Evolutionary conservation across 1,140 invertebrate genomes (phyloP), one percentile per base, ranked within the genome.

Genomic region (Monomorium pharaonis): DNA sequence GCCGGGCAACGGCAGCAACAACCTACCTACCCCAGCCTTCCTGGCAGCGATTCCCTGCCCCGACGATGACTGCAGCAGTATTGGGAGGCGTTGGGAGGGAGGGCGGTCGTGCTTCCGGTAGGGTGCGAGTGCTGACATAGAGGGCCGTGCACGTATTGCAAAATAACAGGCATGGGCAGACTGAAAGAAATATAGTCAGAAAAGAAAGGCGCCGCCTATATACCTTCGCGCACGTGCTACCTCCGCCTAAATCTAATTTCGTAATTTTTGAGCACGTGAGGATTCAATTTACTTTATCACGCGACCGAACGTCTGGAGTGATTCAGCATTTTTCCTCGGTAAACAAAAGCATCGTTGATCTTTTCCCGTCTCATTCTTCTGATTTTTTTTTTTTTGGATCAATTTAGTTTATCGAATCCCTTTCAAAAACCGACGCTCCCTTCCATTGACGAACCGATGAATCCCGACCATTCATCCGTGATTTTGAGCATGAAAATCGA

Each of bases 71-170:
- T 89, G 85, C 85, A 89, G 84, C 76, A 86, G 84, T 88, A 87
- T 90, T 89, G 76, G 56, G 58, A 77, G 60, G 47, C 67, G 63
- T 49, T 16, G 70, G 16, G 49, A 74, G 58, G 33, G 54, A 72
- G 49, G 21, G 44, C 14, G 47, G 30, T 21, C 65, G 76, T 67
- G 86, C 86, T 86, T 88, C 86, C 86, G 88, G 86, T 62, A 75
- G 86, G 74, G 77, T 76, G 86, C 89, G 72, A 84, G 69, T 90
- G 89, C 89, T 90, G 89, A 90, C 89, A 84, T 58, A 77, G 63
- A 75, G 83, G 72, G 72, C 88, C 78, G 88, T 89, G 88, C 88
- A 77, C 88, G 88, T 90, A 90, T 90, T 90, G 86, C 89, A 86
- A 90, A 90, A 89, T 89, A 90, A 87, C 65, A 87, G 88, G 88